Evolutionary conservation across 2,888 invertebrate genomes (phyloP), one percentile per base, ranked within the genome.

Genomic region (Resseliella maxima): DNA sequence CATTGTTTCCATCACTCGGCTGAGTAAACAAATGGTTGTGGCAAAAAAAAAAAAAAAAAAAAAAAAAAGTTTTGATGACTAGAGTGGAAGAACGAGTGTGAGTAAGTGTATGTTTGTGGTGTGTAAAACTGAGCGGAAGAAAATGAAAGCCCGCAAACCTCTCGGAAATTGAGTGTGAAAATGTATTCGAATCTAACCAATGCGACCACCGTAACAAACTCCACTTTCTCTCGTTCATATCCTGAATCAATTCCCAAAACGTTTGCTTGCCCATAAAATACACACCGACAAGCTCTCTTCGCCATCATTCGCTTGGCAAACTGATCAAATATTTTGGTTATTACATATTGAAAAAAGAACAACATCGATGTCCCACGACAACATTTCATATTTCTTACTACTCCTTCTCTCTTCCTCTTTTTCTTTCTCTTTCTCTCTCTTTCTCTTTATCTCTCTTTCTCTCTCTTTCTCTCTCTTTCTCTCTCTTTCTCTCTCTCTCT

Each of bases 121-220:
- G n/a, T n/a, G n/a, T n/a, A n/a, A 50, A 50, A 50, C n/a, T n/a
- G n/a, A 50, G 18, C 41, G 41, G 46, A 18, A 50, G 24, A 59
- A 59, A 59, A 59, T 59, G 3, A 59, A 59, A 8, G 59, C 24
- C 24, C 59, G 24, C n/a, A 59, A 59, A 59, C n/a, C n/a, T 24
- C n/a, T 59, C 24, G 59, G 59, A 59, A 59, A 59, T 59, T 59
- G 59, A 59, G 59, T 59, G 59, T 59, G 59, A 59, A 59, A 59
- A 50, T 50, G 18, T 50, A 50, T 6, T 15, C 24, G 59, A 59
- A 59, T 24, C 3, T 59, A 18, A 18, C 21, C 15, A 18, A 59
- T 59, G 59, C n/a, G 59, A 59, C n/a, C 24, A 59, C 10, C 59
- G 15, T 59, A 59, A 24, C 24, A 6, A 24, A 59, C 24, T 24